Percentiles rank a stretch among this genome's conserved stretches.
phyloP scores from a whole-genome alignment of 1,140 invertebrate species.

The Cryptotermes secundus region DNA sequence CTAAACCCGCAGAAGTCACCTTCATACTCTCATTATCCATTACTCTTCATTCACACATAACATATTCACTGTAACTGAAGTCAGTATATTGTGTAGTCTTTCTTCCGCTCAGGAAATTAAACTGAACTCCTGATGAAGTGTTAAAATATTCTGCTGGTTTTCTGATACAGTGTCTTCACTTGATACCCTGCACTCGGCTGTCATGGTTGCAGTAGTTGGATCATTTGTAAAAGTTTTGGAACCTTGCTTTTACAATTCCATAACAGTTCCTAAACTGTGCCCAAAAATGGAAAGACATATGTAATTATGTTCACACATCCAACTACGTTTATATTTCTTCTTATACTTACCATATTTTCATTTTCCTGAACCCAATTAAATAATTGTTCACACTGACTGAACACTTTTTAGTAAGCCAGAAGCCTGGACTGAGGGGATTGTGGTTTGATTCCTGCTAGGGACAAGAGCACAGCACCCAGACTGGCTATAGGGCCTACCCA shows the following conservation, averaged over 20 bases:
- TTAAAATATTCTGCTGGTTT: not conserved
- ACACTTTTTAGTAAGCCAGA: too few species aligned
- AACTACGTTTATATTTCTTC: not conserved
- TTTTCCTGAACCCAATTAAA: too few species aligned
- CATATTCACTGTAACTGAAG: not conserved
- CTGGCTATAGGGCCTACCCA: too few species aligned
- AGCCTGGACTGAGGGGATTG: too few species aligned
- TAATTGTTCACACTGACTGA: too few species aligned
- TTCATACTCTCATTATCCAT: not conserved
- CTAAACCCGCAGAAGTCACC: not conserved
- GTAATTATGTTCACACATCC: not conserved
- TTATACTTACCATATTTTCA: not conserved
- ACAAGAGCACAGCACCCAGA: too few species aligned
- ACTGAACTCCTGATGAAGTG: not conserved
- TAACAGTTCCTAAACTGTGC: constrained; percentile 30
- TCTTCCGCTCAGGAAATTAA: not conserved
- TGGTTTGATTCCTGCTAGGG: too few species aligned
- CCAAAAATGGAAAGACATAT: constrained; percentile 9
- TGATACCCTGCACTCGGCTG: constrained; percentile 24
- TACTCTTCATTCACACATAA: not conserved
- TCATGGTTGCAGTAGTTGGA: constrained; percentile 16
- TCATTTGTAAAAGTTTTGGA: constrained; percentile 22
- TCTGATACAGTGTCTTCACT: constrained; percentile 12
- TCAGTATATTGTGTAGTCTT: not conserved
- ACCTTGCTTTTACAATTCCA: constrained; percentile 32